Evolutionary conservation across 2,797 vertebrate genomes (phyloP).

Genomic region (Pangasius krempfi): DNA sequence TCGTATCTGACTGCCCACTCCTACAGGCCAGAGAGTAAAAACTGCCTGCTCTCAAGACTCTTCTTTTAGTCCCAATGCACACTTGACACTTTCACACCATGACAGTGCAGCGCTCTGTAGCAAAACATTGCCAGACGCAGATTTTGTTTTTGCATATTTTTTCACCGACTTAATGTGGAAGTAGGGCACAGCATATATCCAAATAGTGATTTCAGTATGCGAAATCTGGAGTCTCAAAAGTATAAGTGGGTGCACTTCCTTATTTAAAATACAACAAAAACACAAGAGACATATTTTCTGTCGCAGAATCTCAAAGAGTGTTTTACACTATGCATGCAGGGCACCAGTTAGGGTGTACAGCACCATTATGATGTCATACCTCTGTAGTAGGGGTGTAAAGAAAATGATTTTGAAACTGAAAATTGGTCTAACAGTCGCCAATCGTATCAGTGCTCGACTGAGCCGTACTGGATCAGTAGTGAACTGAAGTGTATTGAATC

Average conservation of each 20-base stretch:
- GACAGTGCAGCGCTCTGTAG: background rate
- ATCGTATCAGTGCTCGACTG: background rate
- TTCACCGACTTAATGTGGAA: background rate
- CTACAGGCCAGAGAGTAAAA: background rate
- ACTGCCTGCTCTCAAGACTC: background rate
- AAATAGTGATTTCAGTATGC: background rate
- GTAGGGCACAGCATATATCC: background rate
- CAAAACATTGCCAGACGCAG: background rate
- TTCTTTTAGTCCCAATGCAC: background rate
- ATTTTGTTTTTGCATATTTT: slow-evolving; percentile 4
- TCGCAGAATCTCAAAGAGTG: background rate
- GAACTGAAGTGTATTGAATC: background rate
- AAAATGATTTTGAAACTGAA: background rate
- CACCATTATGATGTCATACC: no score
- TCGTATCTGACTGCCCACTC: background rate
- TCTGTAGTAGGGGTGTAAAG: background rate
- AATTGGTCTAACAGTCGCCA: background rate
- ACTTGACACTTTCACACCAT: background rate
- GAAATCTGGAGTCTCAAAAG: background rate
- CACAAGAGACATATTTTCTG: background rate
- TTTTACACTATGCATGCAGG: background rate
- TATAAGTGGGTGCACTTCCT: background rate
- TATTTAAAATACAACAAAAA: background rate
- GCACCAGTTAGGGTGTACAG: background rate
- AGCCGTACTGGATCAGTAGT: background rate